phyloP scores from a whole-genome alignment of 2,888 invertebrate species.

The Lepidonotus clava region DNA sequence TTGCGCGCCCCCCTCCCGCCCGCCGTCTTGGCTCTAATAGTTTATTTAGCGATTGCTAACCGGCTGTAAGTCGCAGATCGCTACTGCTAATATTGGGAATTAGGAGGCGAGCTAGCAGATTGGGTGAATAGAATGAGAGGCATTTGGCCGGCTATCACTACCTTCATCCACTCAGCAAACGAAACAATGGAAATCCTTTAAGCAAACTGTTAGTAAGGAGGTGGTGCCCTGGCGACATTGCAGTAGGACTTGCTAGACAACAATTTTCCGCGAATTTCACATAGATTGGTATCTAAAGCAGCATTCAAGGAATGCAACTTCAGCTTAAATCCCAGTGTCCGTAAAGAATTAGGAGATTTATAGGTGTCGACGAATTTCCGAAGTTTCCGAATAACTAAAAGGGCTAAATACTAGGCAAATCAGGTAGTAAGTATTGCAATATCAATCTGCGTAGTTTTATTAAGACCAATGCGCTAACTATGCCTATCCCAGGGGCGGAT shows the following conservation, averaged over 20 bases:
- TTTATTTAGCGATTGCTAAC: constrained; percentile 27
- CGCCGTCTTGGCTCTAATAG: neutral
- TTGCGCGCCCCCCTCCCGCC: constrained; percentile 15
- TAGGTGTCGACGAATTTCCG: no score
- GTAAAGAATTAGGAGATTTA: no score
- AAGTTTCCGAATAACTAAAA: no score
- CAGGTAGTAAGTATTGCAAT: no score
- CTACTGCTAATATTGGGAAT: constrained; percentile 31
- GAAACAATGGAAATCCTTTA: constrained; percentile 34
- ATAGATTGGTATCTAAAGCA: neutral
- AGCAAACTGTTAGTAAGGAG: neutral
- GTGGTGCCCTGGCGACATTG: neutral
- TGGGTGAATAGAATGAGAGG: neutral
- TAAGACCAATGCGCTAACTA: no score
- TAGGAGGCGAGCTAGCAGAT: neutral
- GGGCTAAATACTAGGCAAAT: no score
- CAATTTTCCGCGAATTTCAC: neutral
- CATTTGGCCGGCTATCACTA: neutral
- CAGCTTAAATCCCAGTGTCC: no score
- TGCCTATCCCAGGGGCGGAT: no score
- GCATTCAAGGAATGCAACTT: no score
- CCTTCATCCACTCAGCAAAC: constrained; percentile 39
- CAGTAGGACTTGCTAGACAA: neutral
- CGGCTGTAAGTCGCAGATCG: constrained; percentile 7
- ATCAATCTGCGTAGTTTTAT: no score